These are phyloP conservation scores for Calycopis cecrops DNA, from an alignment of 1,140 invertebrate genomes.

Conservation along the genomic window DNA sequence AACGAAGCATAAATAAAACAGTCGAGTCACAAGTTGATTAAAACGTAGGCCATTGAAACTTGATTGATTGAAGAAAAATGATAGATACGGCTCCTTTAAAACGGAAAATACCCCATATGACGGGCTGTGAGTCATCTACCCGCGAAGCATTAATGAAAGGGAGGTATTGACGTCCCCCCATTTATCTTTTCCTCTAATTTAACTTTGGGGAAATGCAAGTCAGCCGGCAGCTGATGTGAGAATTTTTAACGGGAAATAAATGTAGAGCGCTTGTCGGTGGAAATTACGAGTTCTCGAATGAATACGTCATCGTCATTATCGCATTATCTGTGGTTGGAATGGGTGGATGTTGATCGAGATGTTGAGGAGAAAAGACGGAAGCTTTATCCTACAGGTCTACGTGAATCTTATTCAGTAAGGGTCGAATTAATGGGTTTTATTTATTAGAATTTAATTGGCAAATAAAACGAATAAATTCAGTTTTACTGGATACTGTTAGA, in stretches of 20 bases:
- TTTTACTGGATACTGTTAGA: too few species aligned
- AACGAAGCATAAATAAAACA: constrained; percentile 9
- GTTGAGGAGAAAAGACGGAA: too few species aligned
- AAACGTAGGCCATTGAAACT: constrained; percentile 19
- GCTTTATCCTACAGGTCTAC: too few species aligned
- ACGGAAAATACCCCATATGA: constrained; percentile 15
- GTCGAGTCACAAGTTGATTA: constrained; percentile 23
- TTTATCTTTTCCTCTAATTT: constrained; percentile 30
- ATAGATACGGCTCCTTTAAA: constrained; percentile 23
- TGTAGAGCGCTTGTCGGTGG: background rate
- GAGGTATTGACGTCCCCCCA: constrained; percentile 27
- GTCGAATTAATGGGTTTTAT: too few species aligned
- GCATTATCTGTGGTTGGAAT: too few species aligned
- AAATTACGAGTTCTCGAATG: too few species aligned
- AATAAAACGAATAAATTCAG: too few species aligned
- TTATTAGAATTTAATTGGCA: too few species aligned
- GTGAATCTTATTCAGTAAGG: too few species aligned
- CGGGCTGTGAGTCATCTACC: constrained; percentile 19
- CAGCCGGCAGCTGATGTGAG: constrained; percentile 19
- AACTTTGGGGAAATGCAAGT: constrained; percentile 31
- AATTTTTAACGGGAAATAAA: constrained; percentile 1
- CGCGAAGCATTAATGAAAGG: constrained; percentile 24
- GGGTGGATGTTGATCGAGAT: too few species aligned
- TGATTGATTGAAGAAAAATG: constrained; percentile 27
- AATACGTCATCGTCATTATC: too few species aligned